Conservation (phyloP, 1,140 invertebrate genomes). For the Plectus sambesii region DNA sequence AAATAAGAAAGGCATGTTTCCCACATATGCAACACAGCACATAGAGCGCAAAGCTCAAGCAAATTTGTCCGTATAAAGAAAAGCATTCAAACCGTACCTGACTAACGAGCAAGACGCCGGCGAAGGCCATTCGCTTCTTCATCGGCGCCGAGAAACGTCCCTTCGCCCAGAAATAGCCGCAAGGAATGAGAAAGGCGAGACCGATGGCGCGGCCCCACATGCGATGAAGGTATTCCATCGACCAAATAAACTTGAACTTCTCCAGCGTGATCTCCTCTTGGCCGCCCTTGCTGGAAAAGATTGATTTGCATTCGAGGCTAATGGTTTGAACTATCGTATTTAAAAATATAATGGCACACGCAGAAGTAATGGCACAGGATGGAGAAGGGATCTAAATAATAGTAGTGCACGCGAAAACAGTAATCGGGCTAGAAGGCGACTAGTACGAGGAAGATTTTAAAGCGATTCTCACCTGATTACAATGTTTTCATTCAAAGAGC, state of each 20-base stretch:
- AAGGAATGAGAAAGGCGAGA: constrained; percentile 70
- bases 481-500: too few relatives aligned
- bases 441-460: too few relatives aligned
- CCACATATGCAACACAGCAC: too few relatives aligned
- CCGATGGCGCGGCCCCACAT: constrained; percentile 91
- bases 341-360: not conserved
- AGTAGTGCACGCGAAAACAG: too few relatives aligned
- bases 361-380: not conserved
- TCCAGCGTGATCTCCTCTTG: constrained; percentile 71
- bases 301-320: constrained; percentile 22
- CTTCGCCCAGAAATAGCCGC: constrained; percentile 70
- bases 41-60: not conserved
- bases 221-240: constrained; percentile 92
- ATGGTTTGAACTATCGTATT: not conserved
- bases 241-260: constrained; percentile 96
- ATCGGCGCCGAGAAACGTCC: constrained; percentile 57
- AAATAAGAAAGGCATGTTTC: too few relatives aligned
- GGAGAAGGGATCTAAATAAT: not conserved
- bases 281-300: constrained; percentile 15
- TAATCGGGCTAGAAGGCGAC: too few relatives aligned
- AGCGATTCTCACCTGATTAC: too few relatives aligned
- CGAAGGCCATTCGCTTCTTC: constrained; percentile 63
- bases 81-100: constrained; percentile 56
- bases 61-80: not conserved
- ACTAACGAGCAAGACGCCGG: constrained; percentile 68